A percentile compares a stretch with the other conserved stretches of the same genome.
phyloP scores from a whole-genome alignment of 2,113 vertebrate genomes.

The Lamprologus ornatipinnis region DNA sequence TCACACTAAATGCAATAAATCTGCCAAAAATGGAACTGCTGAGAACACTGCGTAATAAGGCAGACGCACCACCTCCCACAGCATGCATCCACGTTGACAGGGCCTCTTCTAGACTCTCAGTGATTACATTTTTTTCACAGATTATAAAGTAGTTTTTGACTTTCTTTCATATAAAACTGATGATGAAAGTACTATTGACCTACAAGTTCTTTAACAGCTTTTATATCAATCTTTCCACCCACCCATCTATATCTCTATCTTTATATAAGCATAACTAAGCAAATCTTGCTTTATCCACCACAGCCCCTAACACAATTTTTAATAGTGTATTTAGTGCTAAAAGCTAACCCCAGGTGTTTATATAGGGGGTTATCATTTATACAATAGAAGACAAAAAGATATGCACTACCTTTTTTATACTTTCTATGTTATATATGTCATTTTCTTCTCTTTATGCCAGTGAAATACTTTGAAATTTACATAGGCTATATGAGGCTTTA shows the following conservation, averaged over 20 bases:
- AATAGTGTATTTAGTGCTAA: neutral
- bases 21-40: neutral
- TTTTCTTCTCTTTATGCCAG: neutral
- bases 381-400: neutral
- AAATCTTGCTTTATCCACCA: neutral
- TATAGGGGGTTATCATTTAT: neutral
- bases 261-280: neutral
- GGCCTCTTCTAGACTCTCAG: neutral
- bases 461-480: neutral
- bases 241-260: neutral
- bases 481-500: neutral
- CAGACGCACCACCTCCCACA: neutral
- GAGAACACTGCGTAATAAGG: neutral
- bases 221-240: neutral
- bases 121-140: neutral
- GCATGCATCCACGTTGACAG: neutral
- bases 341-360: neutral
- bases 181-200: neutral
- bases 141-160: neutral
- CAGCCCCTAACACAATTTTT: neutral
- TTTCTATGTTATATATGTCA: neutral
- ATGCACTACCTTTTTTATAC: neutral
- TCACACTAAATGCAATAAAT: neutral
- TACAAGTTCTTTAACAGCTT: neutral
- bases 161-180: neutral